Base-by-base conservation (phyloP, 2,888 invertebrate genomes). In the Laspeyria flexula region DNA sequence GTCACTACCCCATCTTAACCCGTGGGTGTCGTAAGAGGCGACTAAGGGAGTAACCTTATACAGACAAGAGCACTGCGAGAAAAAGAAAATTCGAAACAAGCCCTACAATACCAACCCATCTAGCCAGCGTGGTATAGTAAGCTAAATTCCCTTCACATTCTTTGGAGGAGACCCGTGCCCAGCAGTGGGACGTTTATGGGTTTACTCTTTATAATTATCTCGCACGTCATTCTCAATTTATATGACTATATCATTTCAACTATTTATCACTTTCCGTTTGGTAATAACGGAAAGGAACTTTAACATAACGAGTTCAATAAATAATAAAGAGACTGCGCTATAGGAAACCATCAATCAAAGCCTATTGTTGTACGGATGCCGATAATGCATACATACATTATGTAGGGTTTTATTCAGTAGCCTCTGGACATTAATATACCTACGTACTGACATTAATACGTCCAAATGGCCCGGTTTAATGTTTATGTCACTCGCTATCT, bases 321-420 rank as follows among this genome's bases (percentile, higher is more conserved):
- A 65, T 59, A 61, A 65, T 56, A 60, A 53, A 50, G 43, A 18
- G 47, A 34, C 46, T 57, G 41, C 42, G 50, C 44, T 13, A 44
- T 49, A 58, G 55, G 60, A 71, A 67, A 47, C 61, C 61, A 77
- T 75, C 71, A 73, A 77, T 77, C 77, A 75, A 54, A 55, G 43
- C 30, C 38, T 42, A 58, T 47, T 59, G 59, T 55, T 54, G 48
- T 47, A 46, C 51, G 65, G 60, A 60, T 60, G 60, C 44, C 49
- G 59, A 63, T 64, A 71, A 65, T 63, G 38, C 23, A 38, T 42
- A 42, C 33, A 43, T 9, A 16, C 29, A 13, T 49, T n/a, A 34
- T 16, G 9, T 34, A 34, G n/a, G 34, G 31, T 18, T 34, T 13
- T 34, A 34, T 34, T 16, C 34, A 34, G 34, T 16, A 15, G 9